Evolutionary conservation across 2,797 vertebrate genomes (phyloP), one percentile per base, ranked within the genome.

Genomic region (Telmatherina bonti): DNA sequence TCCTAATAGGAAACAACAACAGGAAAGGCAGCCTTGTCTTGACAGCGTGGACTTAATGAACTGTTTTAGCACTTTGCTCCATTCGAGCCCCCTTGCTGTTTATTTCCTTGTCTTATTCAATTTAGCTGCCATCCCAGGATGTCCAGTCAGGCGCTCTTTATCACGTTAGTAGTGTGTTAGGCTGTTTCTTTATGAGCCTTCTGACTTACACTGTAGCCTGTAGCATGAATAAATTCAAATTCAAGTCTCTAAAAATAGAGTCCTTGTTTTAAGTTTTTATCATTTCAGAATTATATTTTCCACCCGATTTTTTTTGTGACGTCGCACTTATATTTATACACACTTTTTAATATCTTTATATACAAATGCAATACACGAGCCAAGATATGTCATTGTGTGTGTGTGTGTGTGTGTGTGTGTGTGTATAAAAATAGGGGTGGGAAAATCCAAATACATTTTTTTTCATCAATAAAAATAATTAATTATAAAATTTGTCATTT

Each of bases 1-100:
- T 73, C 30, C 31, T 76, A 22, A 67, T 9, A 69, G 82, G 76
- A 86, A 87, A 88, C 84, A 85, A 88, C 78, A 84, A 82, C 84
- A 88, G 88, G 87, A 92, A 91, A 56, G 62, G 4, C 65, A 49
- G 56, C 76, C 57, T 58, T 27, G 54, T 49, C 65, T 54, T 56
- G 70, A 82, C 62, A 67, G 59, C 20, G 2, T 54, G 62, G 65
- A 72, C 75, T 56, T 78, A 55, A 70, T 78, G 56, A 87, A 82
- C 71, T 27, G 27, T 58, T 62, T 63, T 53, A 75, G 66, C 72
- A 22, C 78, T 75, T 38, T 70, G 58, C 56, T 60, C 27, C 22
- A 49, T 81, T 74, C 1, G 18, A 69, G 74, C 31, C 18, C 56
- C 59, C 59, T 73, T 12, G 2, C 70, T 74, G 70, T 82, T 67